Base-by-base conservation (phyloP, 1,140 invertebrate genomes). In the Cydia pomonella region DNA sequence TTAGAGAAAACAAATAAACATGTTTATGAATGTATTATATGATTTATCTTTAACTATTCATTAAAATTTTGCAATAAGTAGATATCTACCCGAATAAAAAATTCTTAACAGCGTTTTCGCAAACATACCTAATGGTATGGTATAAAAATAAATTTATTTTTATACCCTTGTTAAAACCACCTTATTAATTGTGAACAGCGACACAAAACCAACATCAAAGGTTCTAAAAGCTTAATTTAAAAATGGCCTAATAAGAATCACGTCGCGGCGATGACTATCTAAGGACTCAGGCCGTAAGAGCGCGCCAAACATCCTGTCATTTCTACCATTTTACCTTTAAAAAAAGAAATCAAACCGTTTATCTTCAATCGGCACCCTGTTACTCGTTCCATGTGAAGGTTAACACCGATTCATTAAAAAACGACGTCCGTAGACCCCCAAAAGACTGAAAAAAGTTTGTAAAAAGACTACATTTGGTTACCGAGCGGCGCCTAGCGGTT, bases 371-470 rank as follows among this genome's bases (percentile, higher is more conserved):
- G 85, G 88, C 91, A 92, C 89, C 91, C 91, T 87, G 89, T 92
- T 91, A 91, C 87, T 86, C 88, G 89, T 89, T 90, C 87, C 85
- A 89, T 80, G 87, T 83, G 89, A 92, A 92, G 91, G 91, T 92
- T 92, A 92, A 92, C 91, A 92, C 91, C 84, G 91, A 91, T 90
- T 91, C 87, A 88, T 92, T 92, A 90, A 92, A 92, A 91, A 92
- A 91, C 77, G 80, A 89, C 81, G 82, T 82, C 81, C 85, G 82
- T 87, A 83, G 89, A 92, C 91, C 91, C 88, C 91, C 88, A 92
- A 91, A 92, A 92, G 89, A 91, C 87, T 91, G 88, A 87, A 91
- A 91, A 90, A 92, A 85, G 88, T 89, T 75, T 76, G 79, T 83
- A 90, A 90, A 92, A 91, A 88, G 88, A 87, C 85, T 89, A 89